Conservation (phyloP, 1,140 invertebrate species). For the Vanessa atalanta region DNA sequence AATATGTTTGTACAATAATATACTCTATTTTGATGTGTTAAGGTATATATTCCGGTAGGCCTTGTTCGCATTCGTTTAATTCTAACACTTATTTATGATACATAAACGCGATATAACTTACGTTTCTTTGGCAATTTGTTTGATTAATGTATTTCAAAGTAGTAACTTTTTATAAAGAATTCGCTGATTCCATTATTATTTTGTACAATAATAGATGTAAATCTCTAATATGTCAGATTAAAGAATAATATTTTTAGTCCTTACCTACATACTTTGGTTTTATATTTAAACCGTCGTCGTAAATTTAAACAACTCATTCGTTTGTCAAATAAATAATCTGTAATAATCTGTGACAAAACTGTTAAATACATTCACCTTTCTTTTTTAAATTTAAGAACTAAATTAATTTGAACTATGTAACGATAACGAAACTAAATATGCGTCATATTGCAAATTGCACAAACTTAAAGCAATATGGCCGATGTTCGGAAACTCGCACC, state of each 20-base stretch:
- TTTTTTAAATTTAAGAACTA: background rate
- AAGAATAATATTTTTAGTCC: too few relatives aligned
- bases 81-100: constrained; percentile 30
- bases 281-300: too few relatives aligned
- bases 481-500: background rate
- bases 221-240: too few relatives aligned
- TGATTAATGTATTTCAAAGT: constrained; percentile 13
- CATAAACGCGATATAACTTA: constrained; percentile 18
- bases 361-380: too few relatives aligned
- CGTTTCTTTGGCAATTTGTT: constrained; percentile 28
- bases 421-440: background rate
- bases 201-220: background rate
- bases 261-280: too few relatives aligned
- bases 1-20: background rate
- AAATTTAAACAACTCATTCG: too few relatives aligned
- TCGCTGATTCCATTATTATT: background rate
- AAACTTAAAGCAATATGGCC: background rate
- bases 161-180: constrained; percentile 6
- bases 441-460: background rate
- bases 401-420: background rate
- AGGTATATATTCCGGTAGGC: constrained; percentile 10
- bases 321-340: too few relatives aligned
- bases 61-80: constrained; percentile 1
- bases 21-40: constrained; percentile 7
- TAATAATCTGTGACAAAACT: too few relatives aligned